Percentiles rank a stretch among this genome's conserved stretches.
These are phyloP conservation scores for Pseudotriccus pelzelni DNA, from an alignment of 2,797 vertebrate species.

Conservation along the genomic window DNA sequence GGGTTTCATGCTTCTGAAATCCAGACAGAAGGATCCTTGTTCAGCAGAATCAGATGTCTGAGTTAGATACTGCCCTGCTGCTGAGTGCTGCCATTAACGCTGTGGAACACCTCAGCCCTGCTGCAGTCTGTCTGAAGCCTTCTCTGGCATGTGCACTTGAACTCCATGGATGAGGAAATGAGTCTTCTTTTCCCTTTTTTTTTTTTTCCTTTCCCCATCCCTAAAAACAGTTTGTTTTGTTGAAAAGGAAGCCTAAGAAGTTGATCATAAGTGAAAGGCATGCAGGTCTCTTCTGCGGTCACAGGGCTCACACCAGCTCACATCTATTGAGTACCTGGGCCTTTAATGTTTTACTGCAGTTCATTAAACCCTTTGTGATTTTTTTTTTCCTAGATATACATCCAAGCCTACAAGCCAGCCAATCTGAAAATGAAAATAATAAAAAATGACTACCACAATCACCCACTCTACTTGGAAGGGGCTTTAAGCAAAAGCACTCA, in stretches of 20 bases:
- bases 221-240: background rate
- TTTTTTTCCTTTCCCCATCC: background rate
- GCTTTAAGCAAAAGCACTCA: conserved; percentile 90
- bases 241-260: background rate
- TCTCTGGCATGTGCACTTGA: background rate
- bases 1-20: conserved; percentile 4
- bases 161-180: background rate
- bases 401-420: conserved; percentile 90
- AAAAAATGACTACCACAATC: conserved; percentile 87
- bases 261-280: background rate
- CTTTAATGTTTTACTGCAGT: background rate
- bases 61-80: background rate
- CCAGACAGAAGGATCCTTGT: conserved; percentile 24
- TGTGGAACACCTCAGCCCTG: background rate
- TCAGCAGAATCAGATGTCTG: conserved; percentile 15
- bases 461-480: conserved; percentile 85
- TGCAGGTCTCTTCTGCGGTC: background rate
- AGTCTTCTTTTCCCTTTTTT: background rate
- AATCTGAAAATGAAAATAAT: conserved; percentile 89
- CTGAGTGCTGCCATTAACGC: background rate
- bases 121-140: background rate
- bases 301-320: background rate
- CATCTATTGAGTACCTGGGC: background rate
- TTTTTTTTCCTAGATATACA: conserved; percentile 83
- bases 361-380: background rate